These are phyloP conservation scores for Drosophila biarmipes DNA, from an alignment of 1,140 invertebrate genomes.

Conservation along the genomic window DNA sequence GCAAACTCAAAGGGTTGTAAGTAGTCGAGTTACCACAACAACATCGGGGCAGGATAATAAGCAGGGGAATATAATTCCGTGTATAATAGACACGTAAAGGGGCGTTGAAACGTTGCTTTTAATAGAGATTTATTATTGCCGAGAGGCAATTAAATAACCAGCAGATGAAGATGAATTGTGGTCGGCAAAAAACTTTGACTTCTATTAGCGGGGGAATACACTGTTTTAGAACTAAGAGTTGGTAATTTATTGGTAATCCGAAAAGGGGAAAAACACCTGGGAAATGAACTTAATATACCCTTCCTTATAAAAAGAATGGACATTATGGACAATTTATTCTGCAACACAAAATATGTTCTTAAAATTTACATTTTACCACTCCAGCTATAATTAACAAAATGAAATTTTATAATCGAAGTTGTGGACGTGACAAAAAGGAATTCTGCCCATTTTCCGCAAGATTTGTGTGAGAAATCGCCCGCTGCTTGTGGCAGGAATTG, in stretches of 20 bases:
- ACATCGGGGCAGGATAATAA: slow-evolving; percentile 18
- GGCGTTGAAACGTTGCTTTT: slow-evolving; percentile 25
- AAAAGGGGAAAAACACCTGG: not conserved
- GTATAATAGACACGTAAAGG: slow-evolving; percentile 27
- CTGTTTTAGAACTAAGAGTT: not conserved
- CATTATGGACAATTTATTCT: too few species aligned
- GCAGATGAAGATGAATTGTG: slow-evolving; percentile 2
- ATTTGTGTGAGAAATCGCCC: slow-evolving; percentile 21
- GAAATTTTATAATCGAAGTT: slow-evolving; percentile 3
- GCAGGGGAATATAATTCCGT: slow-evolving; percentile 18
- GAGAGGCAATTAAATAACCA: slow-evolving; percentile 19
- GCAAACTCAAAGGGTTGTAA: slow-evolving; percentile 20
- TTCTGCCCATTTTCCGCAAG: slow-evolving; percentile 9
- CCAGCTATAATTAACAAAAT: not conserved
- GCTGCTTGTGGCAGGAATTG: slow-evolving; percentile 21
- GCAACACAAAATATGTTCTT: too few species aligned
- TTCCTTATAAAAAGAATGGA: too few species aligned
- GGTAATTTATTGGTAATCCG: not conserved
- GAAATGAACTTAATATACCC: too few species aligned
- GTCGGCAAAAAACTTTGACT: slow-evolving; percentile 6
- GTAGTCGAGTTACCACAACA: slow-evolving; percentile 21
- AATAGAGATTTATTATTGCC: slow-evolving; percentile 46
- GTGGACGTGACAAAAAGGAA: not conserved
- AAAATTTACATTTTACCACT: too few species aligned
- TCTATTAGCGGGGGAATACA: slow-evolving; percentile 1